Evolutionary conservation across 2,113 vertebrate species (phyloP), one percentile per base, ranked within the genome.

Genomic region (Oreotrochilus melanogaster): DNA sequence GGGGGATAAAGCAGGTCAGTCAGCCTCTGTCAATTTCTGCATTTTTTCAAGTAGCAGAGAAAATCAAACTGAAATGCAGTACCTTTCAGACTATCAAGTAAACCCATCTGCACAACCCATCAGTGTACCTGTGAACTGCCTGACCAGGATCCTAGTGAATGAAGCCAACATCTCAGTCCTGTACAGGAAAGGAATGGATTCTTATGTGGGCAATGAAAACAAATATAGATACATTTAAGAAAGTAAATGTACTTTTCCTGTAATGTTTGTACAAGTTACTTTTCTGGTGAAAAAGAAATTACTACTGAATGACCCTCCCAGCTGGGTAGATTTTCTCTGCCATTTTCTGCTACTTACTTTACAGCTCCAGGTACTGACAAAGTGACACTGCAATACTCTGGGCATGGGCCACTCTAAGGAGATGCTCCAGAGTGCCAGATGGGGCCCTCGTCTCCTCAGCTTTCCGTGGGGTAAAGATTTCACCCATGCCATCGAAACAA

Each of bases 271-370:
- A 60, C 5, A 31, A 9, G 12, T 74, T n/a, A 12, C 78, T 76
- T 65, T 80, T 64, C 37, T 4, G 10, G 3, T 33, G 15, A 50
- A 89, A 91, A 73, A 0, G 0, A 54, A 54, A 28, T 78, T 18
- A 15, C 24, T 67, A 39, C 45, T 7, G 25, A 80, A 58, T 43
- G 33, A 69, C 37, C 33, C 18, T 88, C 54, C 48, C 56, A 57
- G 30, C 3, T 61, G 57, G 27, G 53, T 14, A 71, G 22, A 50
- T 67, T 43, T 18, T 51, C 53, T n/a, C 37, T 35, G 43, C 22
- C 31, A 19, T 84, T 61, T 83, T 50, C 64, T 71, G 39, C 62
- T 75, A 28, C 33, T 42, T 78, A 27, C 14, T 66, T 75, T 84
- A 71, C 35, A 78, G 7, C 31, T 74, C 18, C n/a, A 56, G 51